Evolutionary conservation across 2,113 vertebrate genomes (phyloP).

Genomic region (Otolemur garnettii): DNA sequence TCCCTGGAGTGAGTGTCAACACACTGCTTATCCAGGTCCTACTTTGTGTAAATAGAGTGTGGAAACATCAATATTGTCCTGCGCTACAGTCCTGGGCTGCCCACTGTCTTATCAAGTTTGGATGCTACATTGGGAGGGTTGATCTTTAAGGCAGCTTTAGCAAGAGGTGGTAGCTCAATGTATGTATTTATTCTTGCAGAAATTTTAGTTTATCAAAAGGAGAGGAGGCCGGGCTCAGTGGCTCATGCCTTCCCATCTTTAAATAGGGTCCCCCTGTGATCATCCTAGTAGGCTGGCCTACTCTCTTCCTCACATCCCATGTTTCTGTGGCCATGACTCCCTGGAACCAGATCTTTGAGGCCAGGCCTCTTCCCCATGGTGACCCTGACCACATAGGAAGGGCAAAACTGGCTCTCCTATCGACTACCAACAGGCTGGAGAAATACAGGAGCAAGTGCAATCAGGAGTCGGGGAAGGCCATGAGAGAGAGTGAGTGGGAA

Average conservation of each 20-base stretch:
- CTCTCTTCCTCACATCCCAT: neutral
- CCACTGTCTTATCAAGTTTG: neutral
- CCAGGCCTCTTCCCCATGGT: neutral
- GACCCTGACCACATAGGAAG: neutral
- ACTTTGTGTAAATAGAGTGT: neutral
- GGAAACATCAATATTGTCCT: neutral
- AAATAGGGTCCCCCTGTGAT: neutral
- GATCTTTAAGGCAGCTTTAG: neutral
- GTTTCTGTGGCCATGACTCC: neutral
- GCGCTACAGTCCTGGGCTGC: neutral
- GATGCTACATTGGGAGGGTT: neutral
- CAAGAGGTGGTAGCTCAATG: neutral
- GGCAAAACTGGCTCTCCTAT: neutral
- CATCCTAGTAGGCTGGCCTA: neutral
- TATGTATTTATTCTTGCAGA: neutral
- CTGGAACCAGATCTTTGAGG: neutral
- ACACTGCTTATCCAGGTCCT: neutral
- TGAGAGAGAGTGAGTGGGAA: neutral
- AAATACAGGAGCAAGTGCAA: neutral
- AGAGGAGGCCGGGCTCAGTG: no score
- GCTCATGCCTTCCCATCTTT: neutral
- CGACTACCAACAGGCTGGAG: neutral
- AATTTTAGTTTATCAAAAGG: neutral
- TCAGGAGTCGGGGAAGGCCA: neutral
- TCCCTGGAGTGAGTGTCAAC: neutral